A percentile compares a stretch with the other conserved stretches of the same genome.
Evolutionary conservation across 2,113 vertebrate genomes (phyloP).

Genomic region (Pachycephala philippinensis): DNA sequence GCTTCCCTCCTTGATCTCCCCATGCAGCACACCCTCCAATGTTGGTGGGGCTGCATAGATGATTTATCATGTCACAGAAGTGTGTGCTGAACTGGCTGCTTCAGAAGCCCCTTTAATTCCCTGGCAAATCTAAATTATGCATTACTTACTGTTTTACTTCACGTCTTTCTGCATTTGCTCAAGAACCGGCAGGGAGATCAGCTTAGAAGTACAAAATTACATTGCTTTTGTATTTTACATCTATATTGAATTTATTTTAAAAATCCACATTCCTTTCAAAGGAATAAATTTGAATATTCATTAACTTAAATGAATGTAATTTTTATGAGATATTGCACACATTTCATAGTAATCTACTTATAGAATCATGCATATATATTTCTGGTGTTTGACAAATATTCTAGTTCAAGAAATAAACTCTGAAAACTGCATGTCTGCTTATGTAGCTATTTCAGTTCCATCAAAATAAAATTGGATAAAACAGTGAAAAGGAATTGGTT

Average conservation of each 20-base stretch:
- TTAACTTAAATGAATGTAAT: background rate
- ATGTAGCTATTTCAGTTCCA: background rate
- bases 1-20: background rate
- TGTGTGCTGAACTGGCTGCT: background rate
- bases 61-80: background rate
- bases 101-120: background rate
- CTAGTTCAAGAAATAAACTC: slow-evolving; percentile 1
- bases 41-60: background rate
- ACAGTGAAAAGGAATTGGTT: background rate
- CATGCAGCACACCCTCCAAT: background rate
- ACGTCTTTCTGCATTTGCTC: background rate
- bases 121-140: background rate
- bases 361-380: background rate
- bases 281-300: background rate
- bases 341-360: background rate
- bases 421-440: background rate
- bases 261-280: background rate
- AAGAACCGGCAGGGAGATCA: background rate
- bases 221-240: background rate
- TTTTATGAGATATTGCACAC: background rate
- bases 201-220: background rate
- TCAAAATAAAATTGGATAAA: slow-evolving; percentile 8
- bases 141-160: background rate
- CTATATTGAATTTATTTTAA: background rate
- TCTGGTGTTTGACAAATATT: background rate